These are phyloP conservation scores for Cryptotis parvus DNA, from an alignment of 2,113 vertebrate species.

Conservation along the genomic window DNA sequence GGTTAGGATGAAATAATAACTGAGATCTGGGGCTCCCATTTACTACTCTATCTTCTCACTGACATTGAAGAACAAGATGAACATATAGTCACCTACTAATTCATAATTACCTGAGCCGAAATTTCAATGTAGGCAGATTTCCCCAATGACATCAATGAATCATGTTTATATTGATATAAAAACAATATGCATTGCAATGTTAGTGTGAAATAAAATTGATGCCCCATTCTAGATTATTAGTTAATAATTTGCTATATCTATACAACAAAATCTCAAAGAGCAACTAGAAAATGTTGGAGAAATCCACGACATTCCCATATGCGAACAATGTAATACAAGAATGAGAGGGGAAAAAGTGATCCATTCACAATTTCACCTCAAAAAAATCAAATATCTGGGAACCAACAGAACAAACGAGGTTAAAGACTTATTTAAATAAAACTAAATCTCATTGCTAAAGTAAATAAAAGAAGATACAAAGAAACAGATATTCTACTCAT, in stretches of 20 bases:
- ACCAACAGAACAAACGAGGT: no score
- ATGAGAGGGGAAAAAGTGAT: no score
- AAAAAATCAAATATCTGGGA: no score
- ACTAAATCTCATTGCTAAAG: no score
- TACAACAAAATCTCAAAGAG: background rate
- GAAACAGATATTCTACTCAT: no score
- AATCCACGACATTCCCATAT: background rate
- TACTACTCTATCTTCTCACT: background rate
- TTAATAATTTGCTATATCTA: background rate
- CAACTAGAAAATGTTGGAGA: conserved; percentile 9
- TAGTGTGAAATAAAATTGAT: background rate
- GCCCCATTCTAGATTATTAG: background rate
- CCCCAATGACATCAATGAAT: background rate
- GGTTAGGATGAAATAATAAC: background rate
- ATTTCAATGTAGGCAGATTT: conserved; percentile 8
- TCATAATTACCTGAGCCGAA: conserved; percentile 47
- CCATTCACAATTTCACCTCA: no score
- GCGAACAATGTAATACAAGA: no score
- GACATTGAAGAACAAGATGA: conserved; percentile 4
- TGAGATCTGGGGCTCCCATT: background rate
- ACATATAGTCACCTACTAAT: conserved; percentile 4
- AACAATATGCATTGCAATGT: background rate
- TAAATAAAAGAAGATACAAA: no score
- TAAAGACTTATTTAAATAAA: no score
- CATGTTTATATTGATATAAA: background rate